These are phyloP conservation scores for Vombatus ursinus DNA, from an alignment of 2,113 vertebrate genomes.

Conservation along the genomic window DNA sequence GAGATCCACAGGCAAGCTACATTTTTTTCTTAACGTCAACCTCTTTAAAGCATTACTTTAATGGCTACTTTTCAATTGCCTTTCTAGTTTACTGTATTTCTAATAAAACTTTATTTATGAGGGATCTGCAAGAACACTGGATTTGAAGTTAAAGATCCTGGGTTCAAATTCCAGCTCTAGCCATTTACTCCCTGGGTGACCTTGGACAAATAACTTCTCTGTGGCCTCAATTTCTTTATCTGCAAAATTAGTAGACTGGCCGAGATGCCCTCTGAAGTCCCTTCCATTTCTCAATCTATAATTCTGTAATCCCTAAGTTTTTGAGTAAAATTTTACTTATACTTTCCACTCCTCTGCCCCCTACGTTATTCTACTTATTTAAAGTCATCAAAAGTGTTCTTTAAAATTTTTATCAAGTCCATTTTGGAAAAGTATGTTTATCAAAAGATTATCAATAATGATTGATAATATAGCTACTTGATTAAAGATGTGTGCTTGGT, in stretches of 20 bases:
- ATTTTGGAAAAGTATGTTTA: background rate
- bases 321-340: background rate
- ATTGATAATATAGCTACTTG: background rate
- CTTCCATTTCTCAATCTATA: background rate
- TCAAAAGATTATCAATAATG: background rate
- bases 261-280: background rate
- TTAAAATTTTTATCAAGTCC: background rate
- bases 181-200: background rate
- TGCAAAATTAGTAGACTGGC: background rate
- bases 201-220: background rate
- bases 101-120: background rate
- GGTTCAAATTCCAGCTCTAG: background rate
- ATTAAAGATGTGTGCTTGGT: background rate
- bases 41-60: conserved; percentile 4
- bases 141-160: background rate
- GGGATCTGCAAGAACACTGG: background rate
- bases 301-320: background rate
- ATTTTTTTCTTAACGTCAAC: conserved; percentile 1
- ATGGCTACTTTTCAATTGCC: background rate
- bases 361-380: background rate
- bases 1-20: background rate
- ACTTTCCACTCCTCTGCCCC: background rate
- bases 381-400: background rate
- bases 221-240: background rate
- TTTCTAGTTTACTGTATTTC: background rate